Evolutionary conservation across 2,888 invertebrate species (phyloP).

Genomic region (Brachypalpus laphriformis): DNA sequence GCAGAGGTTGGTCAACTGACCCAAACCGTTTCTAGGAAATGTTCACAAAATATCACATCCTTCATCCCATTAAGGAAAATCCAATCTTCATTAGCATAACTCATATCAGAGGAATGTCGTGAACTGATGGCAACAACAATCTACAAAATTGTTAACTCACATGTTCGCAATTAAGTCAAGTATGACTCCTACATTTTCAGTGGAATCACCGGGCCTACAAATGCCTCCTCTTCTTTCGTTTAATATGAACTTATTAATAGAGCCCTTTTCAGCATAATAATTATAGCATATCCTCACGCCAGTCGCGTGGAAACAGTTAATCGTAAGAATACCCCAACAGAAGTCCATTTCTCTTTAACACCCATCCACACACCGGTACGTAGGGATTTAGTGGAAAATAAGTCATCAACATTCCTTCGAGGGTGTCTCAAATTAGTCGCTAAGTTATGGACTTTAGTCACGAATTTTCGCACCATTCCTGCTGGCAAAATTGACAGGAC

Average conservation of each 20-base stretch:
- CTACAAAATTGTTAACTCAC: constrained; percentile 34
- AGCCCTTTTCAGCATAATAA: constrained; percentile 25
- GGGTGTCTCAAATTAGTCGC: constrained; percentile 63
- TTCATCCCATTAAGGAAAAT: not conserved
- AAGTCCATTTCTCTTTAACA: constrained; percentile 31
- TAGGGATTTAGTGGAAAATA: constrained; percentile 45
- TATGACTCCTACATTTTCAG: constrained; percentile 9
- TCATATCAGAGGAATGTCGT: constrained; percentile 6
- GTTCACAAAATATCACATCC: too few species aligned
- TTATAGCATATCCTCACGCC: constrained; percentile 58
- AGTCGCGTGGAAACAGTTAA: constrained; percentile 57
- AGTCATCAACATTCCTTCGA: constrained; percentile 67
- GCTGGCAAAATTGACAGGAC: constrained; percentile 31
- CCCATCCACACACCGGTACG: not conserved
- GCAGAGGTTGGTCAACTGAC: too few species aligned
- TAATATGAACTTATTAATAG: constrained; percentile 20
- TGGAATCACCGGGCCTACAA: not conserved
- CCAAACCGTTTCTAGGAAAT: too few species aligned
- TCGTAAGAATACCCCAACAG: constrained; percentile 36
- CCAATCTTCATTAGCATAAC: constrained; percentile 4
- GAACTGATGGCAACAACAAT: constrained; percentile 4
- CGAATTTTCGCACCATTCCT: constrained; percentile 37
- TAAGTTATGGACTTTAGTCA: constrained; percentile 67
- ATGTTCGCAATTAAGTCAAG: constrained; percentile 57
- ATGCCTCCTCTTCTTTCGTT: not conserved